Evolutionary conservation across 1,140 invertebrate genomes (phyloP).

Genomic region (Ceratitis capitata): DNA sequence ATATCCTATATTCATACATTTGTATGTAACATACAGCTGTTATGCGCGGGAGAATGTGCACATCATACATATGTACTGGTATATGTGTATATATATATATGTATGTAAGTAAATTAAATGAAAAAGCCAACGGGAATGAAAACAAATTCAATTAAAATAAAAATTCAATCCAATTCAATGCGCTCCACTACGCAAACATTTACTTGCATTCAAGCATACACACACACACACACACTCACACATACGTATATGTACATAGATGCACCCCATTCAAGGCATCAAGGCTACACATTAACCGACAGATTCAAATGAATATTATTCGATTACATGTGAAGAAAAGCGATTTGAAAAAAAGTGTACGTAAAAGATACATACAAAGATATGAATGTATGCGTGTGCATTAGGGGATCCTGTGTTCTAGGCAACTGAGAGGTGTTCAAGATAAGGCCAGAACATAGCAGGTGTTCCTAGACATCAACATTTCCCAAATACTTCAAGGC

Average conservation of each 20-base stretch:
- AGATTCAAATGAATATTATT: not conserved
- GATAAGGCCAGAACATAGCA: no score
- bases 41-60: no score
- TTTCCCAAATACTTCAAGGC: no score
- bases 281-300: not conserved
- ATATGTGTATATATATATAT: not conserved
- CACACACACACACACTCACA: not conserved
- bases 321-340: not conserved
- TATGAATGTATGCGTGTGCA: no score
- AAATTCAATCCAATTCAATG: conserved; percentile 61
- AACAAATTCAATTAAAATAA: conserved; percentile 65
- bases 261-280: not conserved
- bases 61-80: not conserved
- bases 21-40: no score
- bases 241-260: not conserved
- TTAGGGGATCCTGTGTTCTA: no score
- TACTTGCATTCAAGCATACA: not conserved
- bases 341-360: conserved; percentile 20
- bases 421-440: no score
- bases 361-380: no score
- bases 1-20: no score
- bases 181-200: not conserved
- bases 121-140: conserved; percentile 44
- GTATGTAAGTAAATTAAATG: conserved; percentile 1
- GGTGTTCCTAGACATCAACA: no score